These are phyloP conservation scores for Alligator mississippiensis DNA, from an alignment of 2,113 vertebrate species.

Conservation along the genomic window DNA sequence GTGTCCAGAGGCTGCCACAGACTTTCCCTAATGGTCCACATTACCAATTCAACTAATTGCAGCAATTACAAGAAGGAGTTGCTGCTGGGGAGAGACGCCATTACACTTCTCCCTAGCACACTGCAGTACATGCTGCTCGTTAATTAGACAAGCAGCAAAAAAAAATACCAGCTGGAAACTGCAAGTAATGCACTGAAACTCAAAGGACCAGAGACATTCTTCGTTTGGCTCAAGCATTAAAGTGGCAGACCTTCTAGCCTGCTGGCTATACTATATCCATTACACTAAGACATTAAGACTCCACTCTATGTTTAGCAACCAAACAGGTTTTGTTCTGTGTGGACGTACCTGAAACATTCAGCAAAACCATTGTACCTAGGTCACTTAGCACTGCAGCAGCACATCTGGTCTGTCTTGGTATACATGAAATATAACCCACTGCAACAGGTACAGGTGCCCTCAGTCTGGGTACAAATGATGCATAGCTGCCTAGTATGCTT, in stretches of 20 bases:
- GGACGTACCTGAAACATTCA: background rate
- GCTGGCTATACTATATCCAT: background rate
- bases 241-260: background rate
- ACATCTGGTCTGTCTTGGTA: background rate
- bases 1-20: slow-evolving; percentile 57
- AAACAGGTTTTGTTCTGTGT: background rate
- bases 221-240: background rate
- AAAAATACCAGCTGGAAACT: slow-evolving; percentile 27
- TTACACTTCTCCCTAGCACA: slow-evolving; percentile 60
- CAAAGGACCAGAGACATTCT: background rate
- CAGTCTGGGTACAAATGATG: background rate
- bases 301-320: background rate
- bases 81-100: slow-evolving; percentile 64
- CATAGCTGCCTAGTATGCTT: background rate
- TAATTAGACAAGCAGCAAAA: slow-evolving; percentile 48
- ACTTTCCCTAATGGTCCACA: slow-evolving; percentile 66
- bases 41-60: slow-evolving; percentile 79
- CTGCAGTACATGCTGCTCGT: slow-evolving; percentile 47
- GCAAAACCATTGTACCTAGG: background rate
- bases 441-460: background rate
- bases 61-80: slow-evolving; percentile 75
- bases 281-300: background rate
- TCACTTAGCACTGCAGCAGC: background rate
- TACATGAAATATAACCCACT: background rate
- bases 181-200: background rate